Evolutionary conservation across 2,113 vertebrate species (phyloP).

Genomic region (Amblyornis subalaris): DNA sequence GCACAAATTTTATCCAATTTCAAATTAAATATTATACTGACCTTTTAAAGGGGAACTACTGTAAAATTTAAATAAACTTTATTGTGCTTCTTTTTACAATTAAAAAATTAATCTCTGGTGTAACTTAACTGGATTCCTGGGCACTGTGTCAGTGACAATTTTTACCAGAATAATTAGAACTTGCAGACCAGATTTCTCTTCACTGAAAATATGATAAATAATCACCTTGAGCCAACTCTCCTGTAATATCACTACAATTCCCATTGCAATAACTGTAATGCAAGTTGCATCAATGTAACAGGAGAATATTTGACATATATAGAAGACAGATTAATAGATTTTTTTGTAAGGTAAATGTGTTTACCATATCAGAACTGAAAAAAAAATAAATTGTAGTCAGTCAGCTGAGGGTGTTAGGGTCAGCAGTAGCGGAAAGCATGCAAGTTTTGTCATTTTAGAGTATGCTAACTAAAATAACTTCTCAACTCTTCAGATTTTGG

Average conservation of each 20-base stretch:
- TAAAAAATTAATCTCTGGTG: slow-evolving; percentile 17
- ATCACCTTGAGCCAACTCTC: slow-evolving; percentile 18
- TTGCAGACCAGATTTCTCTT: background rate
- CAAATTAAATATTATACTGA: slow-evolving; percentile 46
- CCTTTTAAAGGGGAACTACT: background rate
- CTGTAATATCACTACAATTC: slow-evolving; percentile 20
- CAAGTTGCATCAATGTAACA: background rate
- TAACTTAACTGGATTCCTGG: background rate
- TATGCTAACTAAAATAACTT: background rate
- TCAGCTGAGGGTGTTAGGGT: background rate
- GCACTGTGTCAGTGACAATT: background rate
- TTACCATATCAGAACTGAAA: background rate
- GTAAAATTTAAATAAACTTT: slow-evolving; percentile 34
- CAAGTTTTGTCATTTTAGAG: background rate
- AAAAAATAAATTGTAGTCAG: background rate
- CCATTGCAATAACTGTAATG: slow-evolving; percentile 4
- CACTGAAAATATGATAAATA: slow-evolving; percentile 25
- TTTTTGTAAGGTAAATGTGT: background rate
- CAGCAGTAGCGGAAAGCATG: background rate
- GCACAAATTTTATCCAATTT: background rate
- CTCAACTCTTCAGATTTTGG: background rate
- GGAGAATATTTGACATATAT: background rate
- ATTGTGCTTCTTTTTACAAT: background rate
- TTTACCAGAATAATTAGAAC: slow-evolving; percentile 29
- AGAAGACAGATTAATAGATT: background rate